Conservation (phyloP, 2,888 invertebrate species). For the Sepiola atlantica region DNA sequence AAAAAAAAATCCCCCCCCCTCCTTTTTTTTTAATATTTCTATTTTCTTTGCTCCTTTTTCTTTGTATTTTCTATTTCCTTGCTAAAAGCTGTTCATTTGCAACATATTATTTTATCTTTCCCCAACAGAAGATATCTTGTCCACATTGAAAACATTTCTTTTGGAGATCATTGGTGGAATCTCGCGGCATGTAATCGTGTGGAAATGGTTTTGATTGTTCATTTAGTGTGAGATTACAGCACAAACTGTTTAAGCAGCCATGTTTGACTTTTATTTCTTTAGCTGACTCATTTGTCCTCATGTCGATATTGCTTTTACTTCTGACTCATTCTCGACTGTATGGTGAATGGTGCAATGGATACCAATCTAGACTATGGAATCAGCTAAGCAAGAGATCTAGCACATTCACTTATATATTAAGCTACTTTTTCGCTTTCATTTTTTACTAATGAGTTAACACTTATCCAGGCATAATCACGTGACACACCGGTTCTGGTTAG, state of each 20-base stretch:
- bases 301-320: background rate
- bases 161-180: background rate
- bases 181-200: background rate
- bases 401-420: too few species aligned
- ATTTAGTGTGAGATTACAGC: constrained; percentile 15
- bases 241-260: background rate
- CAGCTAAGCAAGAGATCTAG: too few species aligned
- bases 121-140: background rate
- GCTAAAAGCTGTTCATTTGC: background rate
- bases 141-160: background rate
- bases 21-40: background rate
- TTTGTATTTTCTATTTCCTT: too few species aligned
- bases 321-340: background rate
- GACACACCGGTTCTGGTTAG: too few species aligned
- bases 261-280: constrained; percentile 32
- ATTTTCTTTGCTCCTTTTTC: background rate
- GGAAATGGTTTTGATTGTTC: background rate
- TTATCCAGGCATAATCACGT: too few species aligned
- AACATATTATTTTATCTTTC: background rate
- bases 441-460: too few species aligned
- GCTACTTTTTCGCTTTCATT: too few species aligned
- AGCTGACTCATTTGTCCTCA: constrained; percentile 4
- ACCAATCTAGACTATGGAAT: too few species aligned
- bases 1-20: too few species aligned
- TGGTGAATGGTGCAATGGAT: too few species aligned